Conservation (phyloP, 1,140 invertebrate species). For the Potamilus streckersoni region DNA sequence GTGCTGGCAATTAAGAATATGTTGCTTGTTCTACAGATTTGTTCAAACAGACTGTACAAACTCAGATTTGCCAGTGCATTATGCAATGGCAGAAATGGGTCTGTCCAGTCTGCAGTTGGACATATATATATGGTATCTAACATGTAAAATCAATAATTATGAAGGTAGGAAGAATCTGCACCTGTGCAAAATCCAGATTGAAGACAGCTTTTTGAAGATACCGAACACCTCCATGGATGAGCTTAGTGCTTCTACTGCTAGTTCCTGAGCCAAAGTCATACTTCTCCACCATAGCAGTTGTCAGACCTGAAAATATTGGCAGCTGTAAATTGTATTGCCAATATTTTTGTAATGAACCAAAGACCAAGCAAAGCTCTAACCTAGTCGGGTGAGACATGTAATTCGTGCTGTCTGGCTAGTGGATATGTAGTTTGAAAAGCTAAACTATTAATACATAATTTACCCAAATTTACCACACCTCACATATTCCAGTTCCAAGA, state of each 20-base stretch:
- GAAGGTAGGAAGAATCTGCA: conserved; percentile 15
- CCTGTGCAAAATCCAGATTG: conserved; percentile 86
- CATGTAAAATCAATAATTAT: no score
- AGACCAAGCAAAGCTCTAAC: neutral
- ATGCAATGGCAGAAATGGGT: no score
- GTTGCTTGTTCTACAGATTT: no score
- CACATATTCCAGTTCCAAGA: neutral
- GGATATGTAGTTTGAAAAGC: no score
- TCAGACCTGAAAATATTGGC: conserved; percentile 78
- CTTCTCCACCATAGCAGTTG: conserved; percentile 95
- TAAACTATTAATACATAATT: neutral
- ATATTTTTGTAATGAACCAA: neutral
- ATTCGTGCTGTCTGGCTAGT: neutral
- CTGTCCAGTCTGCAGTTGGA: no score
- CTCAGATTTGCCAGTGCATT: no score
- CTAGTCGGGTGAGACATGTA: neutral
- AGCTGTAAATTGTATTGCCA: neutral
- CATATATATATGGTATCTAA: no score
- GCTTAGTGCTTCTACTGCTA: conserved; percentile 92
- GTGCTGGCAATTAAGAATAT: no score
- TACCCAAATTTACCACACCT: neutral
- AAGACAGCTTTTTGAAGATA: conserved; percentile 99
- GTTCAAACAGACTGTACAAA: no score
- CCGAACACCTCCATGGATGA: conserved; percentile 99
- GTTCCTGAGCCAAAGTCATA: conserved; percentile 99